phyloP scores from a whole-genome alignment of 1,140 invertebrate genomes.

The Zaprionus kolodkinae region DNA sequence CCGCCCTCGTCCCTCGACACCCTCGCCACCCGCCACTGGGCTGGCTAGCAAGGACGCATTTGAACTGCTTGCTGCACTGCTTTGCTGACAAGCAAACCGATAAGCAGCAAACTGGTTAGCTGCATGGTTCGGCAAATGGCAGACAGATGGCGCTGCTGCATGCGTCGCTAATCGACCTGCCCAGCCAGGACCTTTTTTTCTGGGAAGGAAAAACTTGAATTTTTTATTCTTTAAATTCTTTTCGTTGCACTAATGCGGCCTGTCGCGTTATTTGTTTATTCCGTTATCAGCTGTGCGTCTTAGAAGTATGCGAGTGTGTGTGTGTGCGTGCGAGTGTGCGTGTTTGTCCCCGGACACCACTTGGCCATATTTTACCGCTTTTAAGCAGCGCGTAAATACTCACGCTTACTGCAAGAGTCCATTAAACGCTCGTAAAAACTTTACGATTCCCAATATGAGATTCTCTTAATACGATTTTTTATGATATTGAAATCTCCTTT shows the following conservation, averaged over 20 bases:
- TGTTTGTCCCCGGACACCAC: conserved; percentile 67
- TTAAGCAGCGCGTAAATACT: conserved; percentile 83
- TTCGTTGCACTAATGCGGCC: conserved; percentile 15
- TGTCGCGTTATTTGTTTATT: background rate
- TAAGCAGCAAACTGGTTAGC: conserved; percentile 22
- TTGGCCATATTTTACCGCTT: conserved; percentile 81
- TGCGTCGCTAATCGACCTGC: too few relatives aligned
- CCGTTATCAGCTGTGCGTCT: conserved; percentile 19
- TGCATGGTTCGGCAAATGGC: conserved; percentile 9
- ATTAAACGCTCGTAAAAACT: conserved; percentile 84
- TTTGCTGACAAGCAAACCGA: conserved; percentile 20
- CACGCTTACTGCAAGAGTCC: conserved; percentile 83
- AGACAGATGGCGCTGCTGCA: conserved; percentile 55
- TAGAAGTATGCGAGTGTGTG: conserved; percentile 37
- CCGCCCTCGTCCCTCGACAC: background rate
- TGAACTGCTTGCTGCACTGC: conserved; percentile 57
- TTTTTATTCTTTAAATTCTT: conserved; percentile 25
- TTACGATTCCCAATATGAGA: conserved; percentile 83
- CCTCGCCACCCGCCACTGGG: background rate
- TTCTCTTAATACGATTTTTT: conserved; percentile 83
- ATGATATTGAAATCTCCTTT: conserved; percentile 83
- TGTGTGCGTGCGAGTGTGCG: conserved; percentile 28
- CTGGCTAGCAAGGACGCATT: conserved; percentile 59
- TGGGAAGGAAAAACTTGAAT: conserved; percentile 16
- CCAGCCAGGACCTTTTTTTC: background rate